Percentiles rank a stretch among this genome's conserved stretches.
Evolutionary conservation across 1,140 invertebrate genomes (phyloP).

Genomic region (Drosophila jambulina): DNA sequence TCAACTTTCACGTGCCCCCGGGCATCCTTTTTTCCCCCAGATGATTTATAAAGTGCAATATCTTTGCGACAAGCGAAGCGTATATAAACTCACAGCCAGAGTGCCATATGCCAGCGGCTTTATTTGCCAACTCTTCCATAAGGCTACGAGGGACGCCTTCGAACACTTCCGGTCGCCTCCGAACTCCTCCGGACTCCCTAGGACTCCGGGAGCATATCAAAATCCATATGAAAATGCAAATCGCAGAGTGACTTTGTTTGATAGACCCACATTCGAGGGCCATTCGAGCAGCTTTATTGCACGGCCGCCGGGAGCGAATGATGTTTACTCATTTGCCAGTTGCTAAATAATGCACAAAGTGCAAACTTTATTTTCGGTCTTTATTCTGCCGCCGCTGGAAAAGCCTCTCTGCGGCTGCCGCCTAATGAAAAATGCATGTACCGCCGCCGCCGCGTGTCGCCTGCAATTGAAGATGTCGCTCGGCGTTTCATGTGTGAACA

Average conservation of each 20-base stretch:
- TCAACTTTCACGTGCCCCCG: conserved; percentile 34
- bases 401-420: conserved; percentile 15
- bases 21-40: conserved; percentile 28
- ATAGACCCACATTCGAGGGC: conserved; percentile 54
- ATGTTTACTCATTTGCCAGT: conserved; percentile 59
- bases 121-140: conserved; percentile 24
- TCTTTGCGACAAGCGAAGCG: conserved; percentile 56
- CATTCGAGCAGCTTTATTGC: conserved; percentile 57
- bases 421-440: conserved; percentile 53
- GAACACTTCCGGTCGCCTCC: too few species aligned
- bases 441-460: conserved; percentile 1
- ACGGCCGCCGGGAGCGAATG: conserved; percentile 22
- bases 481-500: conserved; percentile 14
- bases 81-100: conserved; percentile 55
- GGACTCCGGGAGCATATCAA: conserved; percentile 15
- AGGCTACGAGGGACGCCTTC: not conserved
- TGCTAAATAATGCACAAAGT: conserved; percentile 62
- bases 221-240: conserved; percentile 55
- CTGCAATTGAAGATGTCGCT: conserved; percentile 33
- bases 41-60: conserved; percentile 81
- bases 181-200: not conserved
- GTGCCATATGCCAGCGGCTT: conserved; percentile 22
- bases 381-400: conserved; percentile 11
- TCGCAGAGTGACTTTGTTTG: conserved; percentile 51
- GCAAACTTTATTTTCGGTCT: conserved; percentile 40